phyloP scores from a whole-genome alignment of 2,888 invertebrate genomes.

The Macroteleia sp. region DNA sequence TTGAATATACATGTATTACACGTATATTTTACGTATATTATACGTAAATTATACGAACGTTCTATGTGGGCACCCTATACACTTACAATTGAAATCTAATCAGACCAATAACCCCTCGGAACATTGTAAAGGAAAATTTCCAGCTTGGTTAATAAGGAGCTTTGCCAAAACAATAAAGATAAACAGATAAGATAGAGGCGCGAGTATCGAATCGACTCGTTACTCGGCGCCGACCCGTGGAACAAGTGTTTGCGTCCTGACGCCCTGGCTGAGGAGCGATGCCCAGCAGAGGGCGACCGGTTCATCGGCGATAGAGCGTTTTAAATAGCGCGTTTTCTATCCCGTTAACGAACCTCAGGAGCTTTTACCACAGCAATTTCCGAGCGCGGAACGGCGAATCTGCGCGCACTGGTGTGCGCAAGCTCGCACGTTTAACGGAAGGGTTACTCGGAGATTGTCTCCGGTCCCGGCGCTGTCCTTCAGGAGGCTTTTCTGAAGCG shows the following conservation, averaged over 20 bases:
- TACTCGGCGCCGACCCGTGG: slow-evolving; percentile 6
- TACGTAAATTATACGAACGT: no score
- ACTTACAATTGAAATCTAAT: background rate
- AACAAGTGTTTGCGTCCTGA: slow-evolving; percentile 24
- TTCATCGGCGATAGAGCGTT: slow-evolving; percentile 40
- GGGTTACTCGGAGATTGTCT: slow-evolving; percentile 41
- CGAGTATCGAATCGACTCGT: slow-evolving; percentile 28
- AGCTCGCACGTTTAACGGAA: slow-evolving; percentile 37
- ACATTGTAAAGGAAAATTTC: slow-evolving; percentile 9
- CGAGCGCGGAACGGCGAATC: slow-evolving; percentile 29
- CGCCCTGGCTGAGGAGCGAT: background rate
- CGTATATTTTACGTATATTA: no score
- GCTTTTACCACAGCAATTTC: slow-evolving; percentile 45
- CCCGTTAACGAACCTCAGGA: slow-evolving; percentile 42
- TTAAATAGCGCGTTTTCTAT: slow-evolving; percentile 43
- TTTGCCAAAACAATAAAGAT: slow-evolving; percentile 41
- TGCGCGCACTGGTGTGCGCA: slow-evolving; percentile 30
- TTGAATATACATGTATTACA: no score
- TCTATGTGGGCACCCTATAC: no score
- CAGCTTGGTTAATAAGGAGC: slow-evolving; percentile 18
- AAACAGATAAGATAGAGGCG: slow-evolving; percentile 39
- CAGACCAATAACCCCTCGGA: slow-evolving; percentile 35
- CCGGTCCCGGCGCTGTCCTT: slow-evolving; percentile 27
- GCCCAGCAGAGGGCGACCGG: slow-evolving; percentile 1
- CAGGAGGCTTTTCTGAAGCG: background rate